Base-by-base conservation (phyloP, 1,140 invertebrate genomes). In the Rhagoletis pomonella region DNA sequence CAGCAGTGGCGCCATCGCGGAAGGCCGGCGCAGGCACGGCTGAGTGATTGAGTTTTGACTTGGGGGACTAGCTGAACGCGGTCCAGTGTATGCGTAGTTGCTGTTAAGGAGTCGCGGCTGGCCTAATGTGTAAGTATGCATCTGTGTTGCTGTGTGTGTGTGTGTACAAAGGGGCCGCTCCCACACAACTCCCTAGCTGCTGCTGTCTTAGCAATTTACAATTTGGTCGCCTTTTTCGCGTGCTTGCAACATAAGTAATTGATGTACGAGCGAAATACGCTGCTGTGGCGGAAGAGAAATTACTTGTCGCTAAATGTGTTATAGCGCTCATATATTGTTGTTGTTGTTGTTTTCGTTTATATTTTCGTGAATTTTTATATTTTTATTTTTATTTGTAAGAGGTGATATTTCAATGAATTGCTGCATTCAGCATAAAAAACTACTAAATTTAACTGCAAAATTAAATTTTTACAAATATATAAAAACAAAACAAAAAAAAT, bases 261-360 rank as follows among this genome's bases (percentile, higher is more conserved):
- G 47, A 50, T 50, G 44, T 77, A 55, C 39, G 17, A 77, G 17
- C 47, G 69, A 50, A 55, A 55, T 50, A 50, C 47, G 4, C 12
- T 14, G 4, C 12, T 14, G 69, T 50, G 69, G 47, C 69, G 47
- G 14, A 77, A 77, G 69, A 77, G 69, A 77, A 77, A 77, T 77
- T 77, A 50, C 17, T 50, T 55, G 17, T 19, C 69, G 47, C 69
- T 55, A 29, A 50, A 77, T 50, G 44, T 77, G 47, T 7, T n/a
- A 55, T 1, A n/a, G 14, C 19, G 9, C 4, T 42, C 7, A n/a
- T 9, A 50, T 17, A 50, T 14, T 50, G 9, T 77, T 77, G 5
- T 50, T 47, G 44, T 50, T 47, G 44, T 7, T n/a, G 44, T n/a
- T 55, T n/a, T n/a, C n/a, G 12, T 5, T 50, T 12, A 1, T 1